These are phyloP conservation scores for Lypha dubia DNA, from an alignment of 2,888 invertebrate genomes.

Conservation along the genomic window DNA sequence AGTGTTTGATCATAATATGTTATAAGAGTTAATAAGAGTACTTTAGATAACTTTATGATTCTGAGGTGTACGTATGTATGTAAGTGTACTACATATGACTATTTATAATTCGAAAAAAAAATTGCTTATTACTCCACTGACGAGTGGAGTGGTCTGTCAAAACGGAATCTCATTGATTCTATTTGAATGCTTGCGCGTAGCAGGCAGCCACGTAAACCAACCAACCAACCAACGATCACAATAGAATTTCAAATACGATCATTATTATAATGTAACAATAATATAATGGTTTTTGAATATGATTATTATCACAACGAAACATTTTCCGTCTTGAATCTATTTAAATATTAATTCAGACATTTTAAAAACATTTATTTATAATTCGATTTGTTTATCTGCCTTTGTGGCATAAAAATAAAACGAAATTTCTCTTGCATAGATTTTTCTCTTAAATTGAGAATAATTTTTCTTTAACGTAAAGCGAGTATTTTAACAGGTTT, in stretches of 20 bases:
- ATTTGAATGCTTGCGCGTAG: no score
- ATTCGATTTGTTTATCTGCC: neutral
- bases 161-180: no score
- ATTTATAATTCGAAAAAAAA: no score
- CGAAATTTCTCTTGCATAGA: slow-evolving; percentile 14
- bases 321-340: neutral
- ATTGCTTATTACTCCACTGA: no score
- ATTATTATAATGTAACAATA: neutral
- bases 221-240: neutral
- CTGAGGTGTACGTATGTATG: neutral
- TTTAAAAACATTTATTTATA: neutral
- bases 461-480: slow-evolving; percentile 8
- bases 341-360: neutral
- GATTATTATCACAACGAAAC: neutral
- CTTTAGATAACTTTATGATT: no score
- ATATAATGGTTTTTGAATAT: neutral
- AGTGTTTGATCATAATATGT: no score
- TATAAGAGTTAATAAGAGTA: no score
- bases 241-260: neutral
- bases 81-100: no score
- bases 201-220: no score
- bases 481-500: slow-evolving; percentile 56
- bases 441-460: slow-evolving; percentile 46
- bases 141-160: no score
- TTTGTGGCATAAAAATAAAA: neutral